Base-by-base conservation (phyloP, 1,140 invertebrate genomes). In the Anoplolepis gracilipes region DNA sequence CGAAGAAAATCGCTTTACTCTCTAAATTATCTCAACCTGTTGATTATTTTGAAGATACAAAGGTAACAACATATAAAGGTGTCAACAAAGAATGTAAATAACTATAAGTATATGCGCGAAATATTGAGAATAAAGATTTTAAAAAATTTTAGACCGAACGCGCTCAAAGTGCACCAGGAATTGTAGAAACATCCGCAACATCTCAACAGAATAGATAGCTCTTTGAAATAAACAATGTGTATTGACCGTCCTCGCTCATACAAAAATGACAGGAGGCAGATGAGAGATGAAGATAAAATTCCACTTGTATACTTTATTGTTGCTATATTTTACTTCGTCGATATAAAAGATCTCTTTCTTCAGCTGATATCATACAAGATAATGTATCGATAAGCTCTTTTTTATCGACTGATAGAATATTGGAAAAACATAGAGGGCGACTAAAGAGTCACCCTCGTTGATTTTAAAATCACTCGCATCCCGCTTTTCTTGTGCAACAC, bases 131-230 rank as follows among this genome's bases (percentile, higher is more conserved):
- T 49, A 4, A 49, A 0, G 4, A 88, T n/a, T 62, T 11, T 2
- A 16, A 28, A 49, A 22, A 75, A 46, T 36, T 46, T 13, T 30
- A 22, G 10, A 57, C 13, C 1, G 62, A 72, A 75, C 57, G 84
- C 8, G 49, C 70, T 1, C 49, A n/a, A 28, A 88, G 86, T 42
- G 86, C 75, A 8, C 69, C 82, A 22, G 88, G 69, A 49, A 88
- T 86, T 39, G 62, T 57, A 10, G 36, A 61, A 10, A 10, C 61
- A 4, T 64, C 77, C 0, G 22, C 46, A 3, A 28, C 49, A 59
- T 3, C 36, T 77, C 65, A 0, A 13, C 5, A n/a, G 19, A 81
- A 70, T 22, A 42, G 25, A 81, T 70, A 28, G 33, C 39, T 70
- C 11, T 57, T 28, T 2, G 10, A 57, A 57, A 39, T 39, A 36